Conservation (phyloP, 92 coral and sea anemone species). For the Epizoanthus scotinus region DNA sequence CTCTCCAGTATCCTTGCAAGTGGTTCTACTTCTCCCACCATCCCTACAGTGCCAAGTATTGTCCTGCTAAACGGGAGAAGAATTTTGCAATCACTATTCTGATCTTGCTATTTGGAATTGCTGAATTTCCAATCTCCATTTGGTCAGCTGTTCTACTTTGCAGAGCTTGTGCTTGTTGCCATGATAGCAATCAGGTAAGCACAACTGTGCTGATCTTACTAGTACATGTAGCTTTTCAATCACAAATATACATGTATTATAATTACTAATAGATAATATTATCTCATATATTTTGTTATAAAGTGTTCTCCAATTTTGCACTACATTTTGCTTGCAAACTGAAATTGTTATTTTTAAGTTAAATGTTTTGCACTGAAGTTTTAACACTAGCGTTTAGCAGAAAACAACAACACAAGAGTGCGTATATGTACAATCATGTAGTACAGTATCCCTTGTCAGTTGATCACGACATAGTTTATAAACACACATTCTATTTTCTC, state of each 20-base stretch:
- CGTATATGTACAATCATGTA: too few relatives aligned
- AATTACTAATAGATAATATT: too few relatives aligned
- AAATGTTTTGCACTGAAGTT: too few relatives aligned
- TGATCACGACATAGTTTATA: too few relatives aligned
- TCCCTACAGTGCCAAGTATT: slow-evolving; percentile 11
- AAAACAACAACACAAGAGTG: too few relatives aligned
- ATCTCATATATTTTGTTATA: too few relatives aligned
- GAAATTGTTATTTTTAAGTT: too few relatives aligned
- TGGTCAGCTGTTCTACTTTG: slow-evolving; percentile 20
- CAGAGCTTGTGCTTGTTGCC: slow-evolving; percentile 5
- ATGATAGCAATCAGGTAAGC: not conserved
- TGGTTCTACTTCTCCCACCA: not conserved
- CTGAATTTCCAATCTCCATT: slow-evolving; percentile 13
- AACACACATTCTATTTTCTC: not conserved
- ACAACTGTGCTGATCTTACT: too few relatives aligned
- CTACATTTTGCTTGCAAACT: too few relatives aligned
- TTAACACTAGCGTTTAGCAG: too few relatives aligned
- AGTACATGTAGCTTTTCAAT: not conserved
- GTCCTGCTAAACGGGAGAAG: not conserved
- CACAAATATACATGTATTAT: not conserved
- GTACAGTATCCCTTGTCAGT: too few relatives aligned
- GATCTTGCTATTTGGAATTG: slow-evolving; percentile 9
- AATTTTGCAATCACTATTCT: slow-evolving; percentile 5
- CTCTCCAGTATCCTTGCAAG: not conserved
- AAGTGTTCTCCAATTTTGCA: too few relatives aligned